These are phyloP conservation scores for Chitala chitala DNA, from an alignment of 2,113 vertebrate species.

Conservation along the genomic window DNA sequence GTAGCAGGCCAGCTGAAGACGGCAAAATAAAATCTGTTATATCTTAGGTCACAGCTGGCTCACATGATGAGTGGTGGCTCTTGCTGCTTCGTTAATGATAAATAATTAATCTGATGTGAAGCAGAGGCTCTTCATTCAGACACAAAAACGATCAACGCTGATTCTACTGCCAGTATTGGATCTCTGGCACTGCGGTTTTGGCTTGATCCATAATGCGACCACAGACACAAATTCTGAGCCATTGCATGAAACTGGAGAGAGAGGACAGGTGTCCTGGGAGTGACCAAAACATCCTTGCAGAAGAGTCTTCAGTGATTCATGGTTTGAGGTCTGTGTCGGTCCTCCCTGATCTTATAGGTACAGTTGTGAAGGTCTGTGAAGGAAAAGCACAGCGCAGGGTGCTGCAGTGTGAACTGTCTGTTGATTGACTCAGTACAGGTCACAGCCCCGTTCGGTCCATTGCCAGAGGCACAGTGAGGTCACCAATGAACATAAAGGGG, in stretches of 20 bases:
- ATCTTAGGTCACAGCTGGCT: too few species aligned
- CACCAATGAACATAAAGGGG: background rate
- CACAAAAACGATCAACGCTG: background rate
- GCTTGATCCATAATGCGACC: background rate
- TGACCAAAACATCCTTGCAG: too few species aligned
- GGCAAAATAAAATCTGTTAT: too few species aligned
- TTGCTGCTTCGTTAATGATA: background rate
- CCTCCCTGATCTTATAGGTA: too few species aligned
- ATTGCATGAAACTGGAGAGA: background rate
- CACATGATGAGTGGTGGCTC: too few species aligned
- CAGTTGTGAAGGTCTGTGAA: too few species aligned
- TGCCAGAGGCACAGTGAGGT: slow-evolving; percentile 4
- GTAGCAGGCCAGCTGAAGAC: too few species aligned
- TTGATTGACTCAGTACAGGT: slow-evolving; percentile 9
- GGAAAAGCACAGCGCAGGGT: background rate
- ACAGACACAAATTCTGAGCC: slow-evolving; percentile 3
- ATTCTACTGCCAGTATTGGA: background rate
- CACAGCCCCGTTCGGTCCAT: background rate
- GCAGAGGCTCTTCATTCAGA: background rate
- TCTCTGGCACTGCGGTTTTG: background rate
- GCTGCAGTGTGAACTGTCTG: background rate
- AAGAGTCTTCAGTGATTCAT: too few species aligned
- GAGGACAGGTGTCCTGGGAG: background rate
- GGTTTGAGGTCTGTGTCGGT: too few species aligned
- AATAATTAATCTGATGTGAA: background rate